phyloP scores from a whole-genome alignment of 2,797 vertebrate genomes.

The Linurgus olivaceus region DNA sequence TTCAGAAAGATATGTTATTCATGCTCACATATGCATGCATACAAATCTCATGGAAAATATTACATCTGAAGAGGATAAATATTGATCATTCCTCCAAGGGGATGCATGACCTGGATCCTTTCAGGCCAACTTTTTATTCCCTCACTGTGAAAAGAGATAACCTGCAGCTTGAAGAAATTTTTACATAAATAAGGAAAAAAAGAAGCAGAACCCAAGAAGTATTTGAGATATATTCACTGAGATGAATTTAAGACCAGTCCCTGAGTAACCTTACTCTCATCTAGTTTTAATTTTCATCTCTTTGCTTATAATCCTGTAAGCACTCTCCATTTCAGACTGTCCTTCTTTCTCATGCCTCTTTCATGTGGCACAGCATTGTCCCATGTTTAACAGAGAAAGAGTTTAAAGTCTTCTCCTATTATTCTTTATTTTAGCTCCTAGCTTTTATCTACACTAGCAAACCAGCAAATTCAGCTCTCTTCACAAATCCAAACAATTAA shows the following conservation, averaged over 20 bases:
- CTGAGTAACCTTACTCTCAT: neutral
- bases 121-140: neutral
- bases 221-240: neutral
- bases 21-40: neutral
- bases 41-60: neutral
- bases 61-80: neutral
- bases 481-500: neutral
- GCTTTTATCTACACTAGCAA: neutral
- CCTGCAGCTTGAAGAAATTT: neutral
- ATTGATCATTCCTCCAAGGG: neutral
- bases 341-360: neutral
- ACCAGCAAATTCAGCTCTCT: neutral
- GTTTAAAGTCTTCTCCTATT: neutral
- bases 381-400: neutral
- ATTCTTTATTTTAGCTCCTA: neutral
- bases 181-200: neutral
- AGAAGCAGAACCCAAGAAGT: neutral
- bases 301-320: neutral
- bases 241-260: neutral
- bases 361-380: neutral
- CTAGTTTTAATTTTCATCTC: neutral
- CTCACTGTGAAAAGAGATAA: neutral
- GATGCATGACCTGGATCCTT: neutral
- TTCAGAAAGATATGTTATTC: neutral
- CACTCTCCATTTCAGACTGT: neutral